These are phyloP conservation scores for Xenopus tropicalis DNA, from an alignment of 2,113 vertebrate genomes.

Conservation along the genomic window UCB_Xtro_10.0 CM004448.2:42184001-42184500, in stretches of 20 bases:
- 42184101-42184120: too few relatives aligned
- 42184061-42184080: too few relatives aligned
- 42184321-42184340: constrained; percentile 99
- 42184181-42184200: too few relatives aligned
- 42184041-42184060: too few relatives aligned
- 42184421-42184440: constrained; percentile 83
- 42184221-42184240: constrained; percentile 30
- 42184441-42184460: constrained; percentile 82
- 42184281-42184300: constrained; percentile 52
- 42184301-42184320: constrained; percentile 98
- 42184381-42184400: constrained; percentile 84
- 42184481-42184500: constrained; percentile 68
- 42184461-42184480: constrained; percentile 46
- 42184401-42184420: constrained; percentile 85
- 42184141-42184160: too few relatives aligned
- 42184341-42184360: constrained; percentile 77
- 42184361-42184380: constrained; percentile 82
- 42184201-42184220: constrained; percentile 3
- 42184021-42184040: too few relatives aligned
- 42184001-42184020: too few relatives aligned
- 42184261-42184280: background rate
- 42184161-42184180: too few relatives aligned
- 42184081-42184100: too few relatives aligned
- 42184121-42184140: too few relatives aligned
- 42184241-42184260: background rate